Conservation (phyloP, 2,888 invertebrate genomes). For the Cephonodes hylas region DNA sequence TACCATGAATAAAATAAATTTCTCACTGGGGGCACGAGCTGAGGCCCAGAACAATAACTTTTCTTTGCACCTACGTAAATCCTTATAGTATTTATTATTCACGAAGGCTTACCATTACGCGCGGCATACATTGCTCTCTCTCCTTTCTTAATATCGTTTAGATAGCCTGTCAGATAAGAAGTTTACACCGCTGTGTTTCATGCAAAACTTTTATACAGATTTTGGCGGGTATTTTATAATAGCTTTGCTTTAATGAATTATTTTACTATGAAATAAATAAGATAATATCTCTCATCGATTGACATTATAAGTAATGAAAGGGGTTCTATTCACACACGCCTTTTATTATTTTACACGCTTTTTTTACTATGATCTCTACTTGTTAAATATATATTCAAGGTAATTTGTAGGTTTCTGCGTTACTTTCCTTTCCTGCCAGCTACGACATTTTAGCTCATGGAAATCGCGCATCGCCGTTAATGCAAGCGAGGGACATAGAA, state of each 20-base stretch:
- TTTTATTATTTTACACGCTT: no score
- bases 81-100: slow-evolving; percentile 43
- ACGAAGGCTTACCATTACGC: slow-evolving; percentile 42
- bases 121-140: neutral
- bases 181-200: neutral
- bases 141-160: neutral
- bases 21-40: slow-evolving; percentile 32
- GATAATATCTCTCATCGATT: no score
- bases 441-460: no score
- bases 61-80: slow-evolving; percentile 55
- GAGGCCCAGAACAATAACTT: slow-evolving; percentile 49
- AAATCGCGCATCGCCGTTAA: no score
- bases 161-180: neutral
- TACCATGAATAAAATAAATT: slow-evolving; percentile 52
- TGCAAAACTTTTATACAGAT: neutral
- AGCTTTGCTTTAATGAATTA: neutral
- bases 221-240: neutral
- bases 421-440: no score
- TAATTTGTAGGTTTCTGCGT: no score
- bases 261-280: no score
- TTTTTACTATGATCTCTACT: no score
- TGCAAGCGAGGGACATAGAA: no score
- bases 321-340: no score
- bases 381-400: no score
- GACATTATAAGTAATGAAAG: no score